Percentiles rank a stretch among this genome's conserved stretches.
Evolutionary conservation across 1,140 invertebrate genomes (phyloP).

Genomic region (Ips nitidus): DNA sequence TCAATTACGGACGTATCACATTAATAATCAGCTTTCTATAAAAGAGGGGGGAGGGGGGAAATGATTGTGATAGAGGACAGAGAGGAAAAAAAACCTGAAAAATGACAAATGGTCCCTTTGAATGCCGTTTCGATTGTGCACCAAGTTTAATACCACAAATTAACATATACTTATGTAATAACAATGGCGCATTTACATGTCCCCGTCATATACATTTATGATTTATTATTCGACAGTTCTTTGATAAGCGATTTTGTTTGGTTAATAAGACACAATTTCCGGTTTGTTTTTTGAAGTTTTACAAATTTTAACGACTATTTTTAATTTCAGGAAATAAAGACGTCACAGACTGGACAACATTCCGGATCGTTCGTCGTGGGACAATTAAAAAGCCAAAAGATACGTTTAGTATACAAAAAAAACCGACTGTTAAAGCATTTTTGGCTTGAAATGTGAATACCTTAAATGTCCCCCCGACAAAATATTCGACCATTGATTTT

Average conservation of each 20-base stretch:
- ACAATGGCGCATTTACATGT: constrained; percentile 42
- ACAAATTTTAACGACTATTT: too few relatives aligned
- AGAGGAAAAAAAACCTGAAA: constrained; percentile 17
- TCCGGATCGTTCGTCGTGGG: too few relatives aligned
- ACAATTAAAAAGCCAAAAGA: constrained; percentile 15
- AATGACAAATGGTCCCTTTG: constrained; percentile 40
- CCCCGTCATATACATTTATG: constrained; percentile 31
- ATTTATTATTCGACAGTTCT: constrained; percentile 33
- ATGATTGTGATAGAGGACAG: constrained; percentile 5
- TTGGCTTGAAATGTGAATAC: constrained; percentile 44
- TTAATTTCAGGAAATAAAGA: too few relatives aligned
- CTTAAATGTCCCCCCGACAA: constrained; percentile 39
- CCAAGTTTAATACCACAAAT: constrained; percentile 34
- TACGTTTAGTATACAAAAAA: constrained; percentile 32
- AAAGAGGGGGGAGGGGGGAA: constrained; percentile 26
- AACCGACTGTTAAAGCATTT: constrained; percentile 31
- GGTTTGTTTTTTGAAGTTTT: too few relatives aligned
- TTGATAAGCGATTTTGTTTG: not conserved
- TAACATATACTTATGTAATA: constrained; percentile 42
- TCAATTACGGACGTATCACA: constrained; percentile 27
- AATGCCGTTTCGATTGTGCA: constrained; percentile 39
- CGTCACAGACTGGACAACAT: too few relatives aligned
- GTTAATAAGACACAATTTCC: too few relatives aligned
- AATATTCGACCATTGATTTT: constrained; percentile 42
- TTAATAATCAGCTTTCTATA: constrained; percentile 35